Percentiles rank a stretch among this genome's conserved stretches.
Conservation (phyloP, 2,888 invertebrate genomes). For the Drosophila imparisetae region DNA sequence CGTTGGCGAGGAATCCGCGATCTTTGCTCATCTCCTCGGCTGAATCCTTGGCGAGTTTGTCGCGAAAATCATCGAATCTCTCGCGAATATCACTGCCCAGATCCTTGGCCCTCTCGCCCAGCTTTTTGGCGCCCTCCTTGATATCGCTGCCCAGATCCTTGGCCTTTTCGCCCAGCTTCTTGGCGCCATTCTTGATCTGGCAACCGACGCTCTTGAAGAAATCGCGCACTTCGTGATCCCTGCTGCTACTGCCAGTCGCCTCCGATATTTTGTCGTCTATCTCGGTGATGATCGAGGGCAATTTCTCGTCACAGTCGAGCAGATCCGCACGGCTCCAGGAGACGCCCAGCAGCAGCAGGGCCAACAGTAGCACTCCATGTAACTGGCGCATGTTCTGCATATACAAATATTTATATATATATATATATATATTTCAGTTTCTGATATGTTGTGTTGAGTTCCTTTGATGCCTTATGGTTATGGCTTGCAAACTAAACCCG, state of each 20-base stretch:
- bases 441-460: slow-evolving; percentile 1
- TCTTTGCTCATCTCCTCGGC: slow-evolving; percentile 66
- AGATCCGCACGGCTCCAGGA: slow-evolving; percentile 61
- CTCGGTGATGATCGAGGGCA: slow-evolving; percentile 52
- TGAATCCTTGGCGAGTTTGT: slow-evolving; percentile 75
- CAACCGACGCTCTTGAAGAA: slow-evolving; percentile 82
- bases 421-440: background rate
- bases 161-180: slow-evolving; percentile 77
- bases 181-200: slow-evolving; percentile 77
- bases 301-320: slow-evolving; percentile 77
- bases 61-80: slow-evolving; percentile 79
- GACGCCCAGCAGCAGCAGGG: slow-evolving; percentile 47
- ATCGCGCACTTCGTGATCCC: slow-evolving; percentile 76
- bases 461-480: slow-evolving; percentile 18
- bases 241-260: slow-evolving; percentile 45
- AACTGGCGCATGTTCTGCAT: slow-evolving; percentile 22
- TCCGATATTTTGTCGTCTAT: slow-evolving; percentile 68
- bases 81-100: slow-evolving; percentile 77
- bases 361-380: slow-evolving; percentile 36
- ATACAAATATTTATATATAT: background rate
- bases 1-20: slow-evolving; percentile 72
- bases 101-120: slow-evolving; percentile 78
- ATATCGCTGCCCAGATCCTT: slow-evolving; percentile 79
- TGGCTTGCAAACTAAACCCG: slow-evolving; percentile 57
- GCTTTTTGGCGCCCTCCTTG: slow-evolving; percentile 79